Evolutionary conservation across 2,888 invertebrate genomes (phyloP), one percentile per base, ranked within the genome.

Genomic region (Trichacis sp.): DNA sequence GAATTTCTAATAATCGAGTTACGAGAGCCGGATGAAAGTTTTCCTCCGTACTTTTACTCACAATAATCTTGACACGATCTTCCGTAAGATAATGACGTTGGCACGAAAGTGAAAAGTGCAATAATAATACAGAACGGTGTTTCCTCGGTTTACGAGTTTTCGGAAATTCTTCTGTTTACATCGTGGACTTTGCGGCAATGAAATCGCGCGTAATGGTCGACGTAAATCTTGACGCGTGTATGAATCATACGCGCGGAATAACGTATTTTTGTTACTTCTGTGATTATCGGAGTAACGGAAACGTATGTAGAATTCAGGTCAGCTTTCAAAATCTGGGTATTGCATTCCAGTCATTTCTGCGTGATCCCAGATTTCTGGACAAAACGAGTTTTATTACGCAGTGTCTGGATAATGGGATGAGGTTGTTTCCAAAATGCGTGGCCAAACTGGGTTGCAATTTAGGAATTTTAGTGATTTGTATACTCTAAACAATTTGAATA

Each of bases 261-360:
- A 29, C 42, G 42, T 51, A 42, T 51, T 51, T 51, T 51, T 51
- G 51, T 51, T 51, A 42, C 51, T 20, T 14, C n/a, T 24, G 29
- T 42, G 42, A 52, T 43, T 30, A 52, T 43, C 17, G 52, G 18
- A 15, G 38, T 43, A 52, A 43, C 52, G 43, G 52, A 52, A 29
- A 52, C 42, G 18, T 43, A 43, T n/a, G 20, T n/a, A 42, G 52
- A 43, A 52, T 52, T 42, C 30, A 52, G 52, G 52, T 51, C 42
- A 51, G 51, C 51, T 50, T 51, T 51, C 24, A 51, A 24, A 51
- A 51, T 42, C 40, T 18, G 11, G n/a, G 6, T 20, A 50, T 36
- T 12, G 24, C 24, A 24, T 24, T 8, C 8, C 24, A 24, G 24
- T 24, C 8, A 24, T 24, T 24, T 24, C 24, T 5, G 24, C 24